A percentile compares a stretch with the other conserved stretches of the same genome.
phyloP scores from a whole-genome alignment of 2,888 invertebrate genomes.

The Eurytoma californica region DNA sequence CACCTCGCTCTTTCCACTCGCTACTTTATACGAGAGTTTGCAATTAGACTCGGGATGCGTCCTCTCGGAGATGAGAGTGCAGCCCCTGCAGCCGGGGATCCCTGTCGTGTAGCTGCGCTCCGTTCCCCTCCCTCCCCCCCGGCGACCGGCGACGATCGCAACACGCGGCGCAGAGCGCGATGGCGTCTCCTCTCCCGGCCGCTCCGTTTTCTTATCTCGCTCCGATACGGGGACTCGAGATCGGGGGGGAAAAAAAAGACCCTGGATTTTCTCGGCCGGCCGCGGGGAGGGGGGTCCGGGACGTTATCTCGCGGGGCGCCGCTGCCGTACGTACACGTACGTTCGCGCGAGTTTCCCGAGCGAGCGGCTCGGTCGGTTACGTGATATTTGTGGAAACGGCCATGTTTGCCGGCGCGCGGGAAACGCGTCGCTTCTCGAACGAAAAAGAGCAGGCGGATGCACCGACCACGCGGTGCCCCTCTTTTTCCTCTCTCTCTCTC shows the following conservation, averaged over 20 bases:
- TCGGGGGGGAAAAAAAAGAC: not conserved
- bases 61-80: too few relatives aligned
- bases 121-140: not conserved
- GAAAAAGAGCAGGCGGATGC: too few relatives aligned
- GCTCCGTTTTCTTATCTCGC: too few relatives aligned
- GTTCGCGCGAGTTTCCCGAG: not conserved
- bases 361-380: constrained; percentile 45
- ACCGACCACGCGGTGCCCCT: not conserved
- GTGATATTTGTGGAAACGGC: constrained; percentile 57
- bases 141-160: not conserved
- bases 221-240: not conserved
- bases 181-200: not conserved
- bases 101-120: too few relatives aligned
- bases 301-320: not conserved
- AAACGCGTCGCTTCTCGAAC: constrained; percentile 3
- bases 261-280: not conserved
- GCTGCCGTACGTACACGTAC: not conserved
- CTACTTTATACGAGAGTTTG: too few relatives aligned
- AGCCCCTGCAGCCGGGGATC: too few relatives aligned
- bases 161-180: not conserved
- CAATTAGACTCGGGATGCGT: too few relatives aligned
- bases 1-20: constrained; percentile 6
- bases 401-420: constrained; percentile 49
- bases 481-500: not conserved
- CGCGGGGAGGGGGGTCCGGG: not conserved